These are phyloP conservation scores for Dicrurus megarhynchus DNA, from an alignment of 2,113 vertebrate species.

Conservation along the genomic window DNA sequence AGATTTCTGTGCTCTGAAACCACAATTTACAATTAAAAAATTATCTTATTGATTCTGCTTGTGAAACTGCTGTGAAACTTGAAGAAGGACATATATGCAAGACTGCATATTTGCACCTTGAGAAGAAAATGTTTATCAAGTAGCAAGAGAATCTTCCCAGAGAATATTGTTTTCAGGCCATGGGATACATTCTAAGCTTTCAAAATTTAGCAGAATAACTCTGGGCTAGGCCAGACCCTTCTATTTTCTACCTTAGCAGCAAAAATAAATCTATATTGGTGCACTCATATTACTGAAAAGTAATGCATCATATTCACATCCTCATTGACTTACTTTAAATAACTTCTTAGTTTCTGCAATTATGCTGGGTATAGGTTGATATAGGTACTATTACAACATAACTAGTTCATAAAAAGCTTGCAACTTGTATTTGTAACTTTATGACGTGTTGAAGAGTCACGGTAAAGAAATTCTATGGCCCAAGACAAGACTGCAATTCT, in stretches of 20 bases:
- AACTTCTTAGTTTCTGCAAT: background rate
- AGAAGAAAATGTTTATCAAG: background rate
- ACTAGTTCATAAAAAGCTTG: background rate
- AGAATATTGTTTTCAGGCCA: background rate
- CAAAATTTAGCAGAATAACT: background rate
- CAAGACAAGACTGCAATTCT: background rate
- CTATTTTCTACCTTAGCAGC: background rate
- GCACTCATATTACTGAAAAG: background rate
- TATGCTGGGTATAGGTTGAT: background rate
- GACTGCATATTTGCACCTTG: background rate
- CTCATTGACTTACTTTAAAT: background rate
- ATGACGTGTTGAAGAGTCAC: background rate
- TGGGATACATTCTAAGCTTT: background rate
- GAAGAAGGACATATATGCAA: background rate
- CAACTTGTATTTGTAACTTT: background rate
- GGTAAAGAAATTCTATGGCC: background rate
- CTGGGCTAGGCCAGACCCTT: background rate
- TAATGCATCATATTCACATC: background rate
- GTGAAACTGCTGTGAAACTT: background rate
- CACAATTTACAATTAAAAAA: background rate
- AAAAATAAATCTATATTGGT: background rate
- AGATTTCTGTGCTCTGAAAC: background rate
- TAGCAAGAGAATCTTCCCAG: background rate
- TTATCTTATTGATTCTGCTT: background rate
- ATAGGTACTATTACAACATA: background rate